These are phyloP conservation scores for Suricata suricatta DNA, from an alignment of 2,113 vertebrate genomes.

Conservation along the genomic window DNA sequence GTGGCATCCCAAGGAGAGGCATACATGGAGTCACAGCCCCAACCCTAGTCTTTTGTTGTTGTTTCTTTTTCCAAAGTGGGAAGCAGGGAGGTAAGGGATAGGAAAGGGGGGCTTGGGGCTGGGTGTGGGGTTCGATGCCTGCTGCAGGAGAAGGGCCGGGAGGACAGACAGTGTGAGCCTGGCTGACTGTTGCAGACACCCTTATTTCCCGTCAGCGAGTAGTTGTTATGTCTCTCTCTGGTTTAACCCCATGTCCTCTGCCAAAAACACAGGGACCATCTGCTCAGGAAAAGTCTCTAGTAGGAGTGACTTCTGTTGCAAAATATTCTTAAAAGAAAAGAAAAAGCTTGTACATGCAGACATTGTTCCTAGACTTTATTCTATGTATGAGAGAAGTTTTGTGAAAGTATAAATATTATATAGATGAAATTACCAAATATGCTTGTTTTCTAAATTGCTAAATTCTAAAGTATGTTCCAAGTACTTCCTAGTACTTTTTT, in stretches of 20 bases:
- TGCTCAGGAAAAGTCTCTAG: not conserved
- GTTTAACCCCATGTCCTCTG: not conserved
- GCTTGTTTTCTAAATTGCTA: not conserved
- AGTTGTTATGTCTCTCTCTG: slow-evolving; percentile 7
- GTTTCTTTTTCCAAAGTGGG: not conserved
- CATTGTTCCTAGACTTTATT: slow-evolving; percentile 20
- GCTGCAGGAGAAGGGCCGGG: not conserved
- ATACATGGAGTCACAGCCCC: not conserved
- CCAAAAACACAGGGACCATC: not conserved
- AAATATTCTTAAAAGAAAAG: not conserved
- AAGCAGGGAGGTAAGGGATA: not conserved
- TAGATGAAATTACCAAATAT: not conserved
- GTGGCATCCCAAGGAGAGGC: not conserved
- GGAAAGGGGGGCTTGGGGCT: not conserved
- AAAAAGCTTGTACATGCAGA: not conserved
- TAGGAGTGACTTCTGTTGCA: slow-evolving; percentile 10
- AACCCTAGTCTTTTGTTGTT: not conserved
- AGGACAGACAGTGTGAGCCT: too few relatives aligned
- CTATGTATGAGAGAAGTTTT: not conserved
- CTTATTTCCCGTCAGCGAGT: not conserved
- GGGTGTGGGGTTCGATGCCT: not conserved
- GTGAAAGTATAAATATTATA: not conserved
- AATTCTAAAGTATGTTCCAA: not conserved
- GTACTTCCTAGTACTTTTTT: not conserved
- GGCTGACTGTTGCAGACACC: not conserved